Evolutionary conservation across 2,888 invertebrate genomes (phyloP).

Genomic region (Spilosoma lubricipeda): DNA sequence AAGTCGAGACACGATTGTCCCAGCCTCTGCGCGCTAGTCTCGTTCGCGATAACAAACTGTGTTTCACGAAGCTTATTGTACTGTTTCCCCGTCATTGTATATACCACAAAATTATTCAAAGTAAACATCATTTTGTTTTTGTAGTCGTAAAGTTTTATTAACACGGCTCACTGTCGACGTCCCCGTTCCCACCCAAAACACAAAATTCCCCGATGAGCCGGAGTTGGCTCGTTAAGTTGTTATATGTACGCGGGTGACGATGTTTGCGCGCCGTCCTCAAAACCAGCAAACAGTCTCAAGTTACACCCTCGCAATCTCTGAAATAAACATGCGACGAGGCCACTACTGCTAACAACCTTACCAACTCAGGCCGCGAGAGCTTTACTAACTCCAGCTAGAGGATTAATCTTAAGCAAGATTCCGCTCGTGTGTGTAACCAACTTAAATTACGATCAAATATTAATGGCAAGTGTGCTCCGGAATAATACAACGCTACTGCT

Average conservation of each 20-base stretch:
- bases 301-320: slow-evolving; percentile 80
- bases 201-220: slow-evolving; percentile 69
- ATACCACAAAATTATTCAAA: slow-evolving; percentile 55
- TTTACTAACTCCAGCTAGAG: slow-evolving; percentile 67
- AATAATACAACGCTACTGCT: slow-evolving; percentile 37
- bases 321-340: slow-evolving; percentile 79
- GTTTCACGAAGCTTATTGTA: slow-evolving; percentile 59
- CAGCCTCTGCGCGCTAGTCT: slow-evolving; percentile 48
- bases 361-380: slow-evolving; percentile 69
- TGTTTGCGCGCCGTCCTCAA: slow-evolving; percentile 75
- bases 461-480: slow-evolving; percentile 54
- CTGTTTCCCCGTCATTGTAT: slow-evolving; percentile 53
- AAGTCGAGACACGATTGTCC: slow-evolving; percentile 59
- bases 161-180: slow-evolving; percentile 56
- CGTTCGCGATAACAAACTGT: slow-evolving; percentile 66
- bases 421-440: slow-evolving; percentile 64
- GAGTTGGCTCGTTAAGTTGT: slow-evolving; percentile 77
- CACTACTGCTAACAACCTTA: slow-evolving; percentile 75
- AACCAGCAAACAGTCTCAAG: slow-evolving; percentile 78
- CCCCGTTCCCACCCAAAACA: slow-evolving; percentile 44
- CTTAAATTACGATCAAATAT: slow-evolving; percentile 73
- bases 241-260: slow-evolving; percentile 58
- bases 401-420: slow-evolving; percentile 72
- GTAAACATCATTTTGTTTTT: slow-evolving; percentile 65
- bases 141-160: slow-evolving; percentile 63